Conservation (phyloP, 2,888 invertebrate genomes). For the Prosopocoilus inquinatus region DNA sequence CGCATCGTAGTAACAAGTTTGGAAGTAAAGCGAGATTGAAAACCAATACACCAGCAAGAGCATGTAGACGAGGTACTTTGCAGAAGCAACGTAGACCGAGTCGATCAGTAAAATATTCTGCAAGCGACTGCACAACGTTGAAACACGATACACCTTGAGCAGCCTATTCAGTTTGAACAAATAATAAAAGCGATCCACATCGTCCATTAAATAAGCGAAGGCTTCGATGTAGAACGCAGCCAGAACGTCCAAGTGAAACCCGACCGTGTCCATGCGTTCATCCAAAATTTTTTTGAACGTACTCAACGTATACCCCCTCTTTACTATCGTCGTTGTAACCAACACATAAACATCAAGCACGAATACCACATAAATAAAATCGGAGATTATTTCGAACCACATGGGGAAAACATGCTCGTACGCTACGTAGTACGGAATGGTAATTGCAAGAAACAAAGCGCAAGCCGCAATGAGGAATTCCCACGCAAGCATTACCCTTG, state of each 20-base stretch:
- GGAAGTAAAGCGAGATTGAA: slow-evolving; percentile 55
- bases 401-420: slow-evolving; percentile 49
- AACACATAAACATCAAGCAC: slow-evolving; percentile 51
- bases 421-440: slow-evolving; percentile 55
- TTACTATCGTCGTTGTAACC: slow-evolving; percentile 53
- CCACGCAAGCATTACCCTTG: slow-evolving; percentile 54
- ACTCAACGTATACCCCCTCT: slow-evolving; percentile 44
- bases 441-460: slow-evolving; percentile 50
- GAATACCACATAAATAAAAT: slow-evolving; percentile 49
- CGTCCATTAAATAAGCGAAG: slow-evolving; percentile 42
- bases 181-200: slow-evolving; percentile 51
- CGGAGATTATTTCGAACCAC: slow-evolving; percentile 49
- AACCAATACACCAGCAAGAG: slow-evolving; percentile 55
- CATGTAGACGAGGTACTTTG: slow-evolving; percentile 54
- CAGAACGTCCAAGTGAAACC: slow-evolving; percentile 55
- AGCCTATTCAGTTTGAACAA: slow-evolving; percentile 56
- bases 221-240: slow-evolving; percentile 55
- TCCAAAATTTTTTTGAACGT: slow-evolving; percentile 48
- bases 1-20: slow-evolving; percentile 53
- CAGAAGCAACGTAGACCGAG: slow-evolving; percentile 38
- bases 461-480: slow-evolving; percentile 51
- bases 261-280: slow-evolving; percentile 52
- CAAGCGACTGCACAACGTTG: slow-evolving; percentile 51
- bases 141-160: slow-evolving; percentile 55
- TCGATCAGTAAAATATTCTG: slow-evolving; percentile 45